Evolutionary conservation across 2,113 vertebrate genomes (phyloP).

Genomic region (Grammomys dolichurus): DNA sequence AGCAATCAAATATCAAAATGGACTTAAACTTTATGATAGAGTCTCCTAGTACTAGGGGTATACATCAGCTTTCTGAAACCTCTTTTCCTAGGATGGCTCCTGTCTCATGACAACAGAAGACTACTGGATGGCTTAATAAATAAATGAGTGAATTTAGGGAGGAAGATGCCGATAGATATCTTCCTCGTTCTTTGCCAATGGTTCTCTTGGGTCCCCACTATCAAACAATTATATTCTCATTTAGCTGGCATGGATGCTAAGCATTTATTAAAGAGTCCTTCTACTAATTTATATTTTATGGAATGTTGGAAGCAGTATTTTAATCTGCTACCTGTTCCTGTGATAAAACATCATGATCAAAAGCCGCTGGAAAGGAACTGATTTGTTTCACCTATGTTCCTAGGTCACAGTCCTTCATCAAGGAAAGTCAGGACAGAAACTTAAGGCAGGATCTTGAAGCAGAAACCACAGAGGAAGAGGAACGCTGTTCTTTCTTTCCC

Average conservation of each 20-base stretch:
- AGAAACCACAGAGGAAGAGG: neutral
- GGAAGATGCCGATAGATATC: neutral
- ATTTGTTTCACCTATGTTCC: neutral
- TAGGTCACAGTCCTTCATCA: neutral
- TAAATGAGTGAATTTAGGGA: neutral
- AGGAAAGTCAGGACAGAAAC: neutral
- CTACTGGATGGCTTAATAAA: neutral
- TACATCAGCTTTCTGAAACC: neutral
- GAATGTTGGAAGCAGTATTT: neutral
- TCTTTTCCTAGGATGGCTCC: neutral
- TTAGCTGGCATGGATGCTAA: neutral
- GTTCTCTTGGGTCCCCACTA: neutral
- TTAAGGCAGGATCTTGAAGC: neutral
- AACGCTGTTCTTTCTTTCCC: neutral
- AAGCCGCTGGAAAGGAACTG: neutral
- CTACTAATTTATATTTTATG: neutral
- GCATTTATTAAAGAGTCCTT: neutral
- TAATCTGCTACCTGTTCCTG: neutral
- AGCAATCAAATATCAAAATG: neutral
- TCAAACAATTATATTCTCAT: neutral
- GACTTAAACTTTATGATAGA: constrained; percentile 5
- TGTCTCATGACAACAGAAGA: neutral
- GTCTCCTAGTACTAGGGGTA: neutral
- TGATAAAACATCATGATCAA: neutral
- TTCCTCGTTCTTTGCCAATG: neutral